Evolutionary conservation across 1,140 invertebrate genomes (phyloP).

Genomic region (Macrosteles quadrilineatus): DNA sequence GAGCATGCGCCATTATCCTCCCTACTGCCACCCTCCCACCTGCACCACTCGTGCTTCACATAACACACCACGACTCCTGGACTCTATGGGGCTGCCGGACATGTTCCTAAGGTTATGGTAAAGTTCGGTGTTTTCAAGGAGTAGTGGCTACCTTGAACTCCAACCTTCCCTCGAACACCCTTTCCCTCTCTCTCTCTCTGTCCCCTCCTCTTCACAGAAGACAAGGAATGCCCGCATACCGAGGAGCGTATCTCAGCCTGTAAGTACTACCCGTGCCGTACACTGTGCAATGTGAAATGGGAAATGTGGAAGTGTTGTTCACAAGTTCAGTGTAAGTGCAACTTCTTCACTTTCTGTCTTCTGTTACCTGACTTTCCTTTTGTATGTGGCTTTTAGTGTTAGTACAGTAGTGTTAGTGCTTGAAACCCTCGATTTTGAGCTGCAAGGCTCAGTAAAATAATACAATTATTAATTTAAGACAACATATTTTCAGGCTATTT

Average conservation of each 20-base stretch:
- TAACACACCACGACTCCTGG: too few relatives aligned
- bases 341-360: conserved; percentile 23
- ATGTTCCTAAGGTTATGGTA: neutral
- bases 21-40: too few relatives aligned
- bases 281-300: conserved; percentile 25
- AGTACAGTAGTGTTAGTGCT: neutral
- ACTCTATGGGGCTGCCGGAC: neutral
- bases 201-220: conserved; percentile 53
- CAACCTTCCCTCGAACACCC: neutral
- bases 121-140: conserved; percentile 21
- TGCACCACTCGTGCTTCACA: too few relatives aligned
- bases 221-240: conserved; percentile 51
- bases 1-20: too few relatives aligned
- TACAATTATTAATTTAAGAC: too few relatives aligned
- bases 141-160: conserved; percentile 25
- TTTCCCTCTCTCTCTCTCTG: conserved; percentile 51
- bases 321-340: conserved; percentile 25
- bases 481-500: too few relatives aligned
- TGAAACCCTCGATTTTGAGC: too few relatives aligned
- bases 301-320: conserved; percentile 23
- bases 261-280: conserved; percentile 43
- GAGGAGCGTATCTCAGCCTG: conserved; percentile 52
- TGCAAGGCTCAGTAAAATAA: too few relatives aligned
- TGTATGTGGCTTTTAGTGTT: conserved; percentile 8
- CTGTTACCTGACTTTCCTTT: neutral